Percentiles rank a stretch among this genome's conserved stretches.
Conservation (phyloP, 2,888 invertebrate genomes). For the Horisme vitalbata region DNA sequence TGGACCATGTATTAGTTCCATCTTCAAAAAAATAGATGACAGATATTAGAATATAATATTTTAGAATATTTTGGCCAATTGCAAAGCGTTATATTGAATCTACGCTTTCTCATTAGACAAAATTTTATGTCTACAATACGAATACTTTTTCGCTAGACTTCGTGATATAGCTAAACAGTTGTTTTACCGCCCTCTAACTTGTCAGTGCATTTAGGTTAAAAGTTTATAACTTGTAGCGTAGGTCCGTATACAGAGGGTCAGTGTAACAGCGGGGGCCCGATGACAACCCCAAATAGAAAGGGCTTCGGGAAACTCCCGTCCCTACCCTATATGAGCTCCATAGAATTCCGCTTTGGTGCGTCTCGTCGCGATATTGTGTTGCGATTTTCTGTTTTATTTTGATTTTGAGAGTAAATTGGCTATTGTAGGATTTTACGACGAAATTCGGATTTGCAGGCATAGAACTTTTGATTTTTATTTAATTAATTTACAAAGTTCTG, state of each 20-base stretch:
- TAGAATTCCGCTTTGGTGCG: slow-evolving; percentile 65
- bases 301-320: slow-evolving; percentile 63
- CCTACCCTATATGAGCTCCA: slow-evolving; percentile 61
- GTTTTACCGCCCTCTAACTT: no score
- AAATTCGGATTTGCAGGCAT: neutral
- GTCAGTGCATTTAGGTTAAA: slow-evolving; percentile 11
- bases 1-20: no score
- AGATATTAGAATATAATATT: no score
- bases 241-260: slow-evolving; percentile 60
- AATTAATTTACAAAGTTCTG: no score
- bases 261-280: slow-evolving; percentile 67
- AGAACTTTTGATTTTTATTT: no score
- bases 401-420: slow-evolving; percentile 15
- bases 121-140: no score
- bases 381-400: slow-evolving; percentile 38
- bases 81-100: no score
- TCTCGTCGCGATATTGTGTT: slow-evolving; percentile 45
- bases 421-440: neutral
- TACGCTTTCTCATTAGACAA: no score
- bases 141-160: no score
- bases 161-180: no score
- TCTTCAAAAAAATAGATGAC: no score
- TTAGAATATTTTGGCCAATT: no score
- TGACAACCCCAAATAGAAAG: slow-evolving; percentile 76
- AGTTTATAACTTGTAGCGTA: slow-evolving; percentile 50